Base-by-base conservation (phyloP, 2,797 vertebrate genomes). In the Microctenopoma lineatum region DNA sequence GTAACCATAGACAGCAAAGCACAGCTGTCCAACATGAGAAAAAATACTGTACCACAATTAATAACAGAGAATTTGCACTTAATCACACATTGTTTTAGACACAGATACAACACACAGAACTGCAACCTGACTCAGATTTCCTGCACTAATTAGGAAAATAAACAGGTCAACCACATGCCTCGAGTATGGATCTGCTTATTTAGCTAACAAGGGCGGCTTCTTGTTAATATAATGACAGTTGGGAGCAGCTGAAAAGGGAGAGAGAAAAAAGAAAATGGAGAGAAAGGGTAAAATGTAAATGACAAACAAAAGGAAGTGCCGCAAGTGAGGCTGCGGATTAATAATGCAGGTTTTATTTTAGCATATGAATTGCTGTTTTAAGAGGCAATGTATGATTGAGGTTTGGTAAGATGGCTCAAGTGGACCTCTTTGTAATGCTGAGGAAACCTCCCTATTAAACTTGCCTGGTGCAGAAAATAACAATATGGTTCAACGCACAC, bases 111-210 rank as follows among this genome's bases (percentile, higher is more conserved):
- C 73, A 73, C 60, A 66, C 13, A 51, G 12, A 66, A 42, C 59
- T 21, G 0, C 45, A 60, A 75, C 51, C 63, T 41, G 53, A 73
- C 67, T 87, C 79, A 0, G 46, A 62, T 83, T 84, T 77, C 81
- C 68, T 78, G 64, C 51, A 26, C 76, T 84, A 80, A 87, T 88
- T 84, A 78, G 57, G 42, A 85, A 89, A 87, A 89, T 80, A 86
- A 87, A 86, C 82, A 77, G 72, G 77, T 77, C 77, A 80, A 60
- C 57, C 65, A 26, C 75, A 72, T 77, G 70, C 57, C 12, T 66
- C 50, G 11, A 32, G 44, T 47, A 48, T 21, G 59, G 47, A 78
- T 76, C 45, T 81, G 70, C 74, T 79, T 79, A 61, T 85, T 87
- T 77, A 75, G 71, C 70, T 12, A 39, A 84, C 73, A 81, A 69